Conservation (phyloP, 2,113 vertebrate genomes). For the Thamnophis sirtalis region DNA sequence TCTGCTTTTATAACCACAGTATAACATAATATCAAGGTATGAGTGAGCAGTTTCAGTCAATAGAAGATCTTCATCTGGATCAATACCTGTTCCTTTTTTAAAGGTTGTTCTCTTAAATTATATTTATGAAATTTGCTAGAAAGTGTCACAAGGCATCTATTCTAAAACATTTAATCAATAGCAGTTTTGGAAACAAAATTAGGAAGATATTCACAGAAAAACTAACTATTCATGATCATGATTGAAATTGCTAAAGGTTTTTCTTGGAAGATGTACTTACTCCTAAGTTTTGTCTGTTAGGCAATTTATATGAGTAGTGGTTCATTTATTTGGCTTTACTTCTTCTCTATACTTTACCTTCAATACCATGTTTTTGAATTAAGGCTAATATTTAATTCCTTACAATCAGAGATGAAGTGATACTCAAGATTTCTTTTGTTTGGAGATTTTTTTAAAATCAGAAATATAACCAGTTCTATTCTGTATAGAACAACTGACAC, state of each 20-base stretch:
- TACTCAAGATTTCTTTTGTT: neutral
- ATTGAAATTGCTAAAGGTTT: neutral
- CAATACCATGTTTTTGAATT: slow-evolving; percentile 65
- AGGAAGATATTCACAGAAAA: neutral
- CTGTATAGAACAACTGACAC: neutral
- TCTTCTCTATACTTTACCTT: slow-evolving; percentile 57
- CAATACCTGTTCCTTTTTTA: neutral
- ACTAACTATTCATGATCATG: neutral
- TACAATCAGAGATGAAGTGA: slow-evolving; percentile 47
- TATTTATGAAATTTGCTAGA: neutral
- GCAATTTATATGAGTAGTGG: slow-evolving; percentile 50
- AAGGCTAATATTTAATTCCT: slow-evolving; percentile 54
- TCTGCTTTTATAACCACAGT: neutral
- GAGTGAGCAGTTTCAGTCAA: neutral
- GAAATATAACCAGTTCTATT: neutral
- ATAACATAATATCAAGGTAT: neutral
- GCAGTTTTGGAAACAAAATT: neutral
- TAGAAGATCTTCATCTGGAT: neutral
- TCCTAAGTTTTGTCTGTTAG: slow-evolving; percentile 59
- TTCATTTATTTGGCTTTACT: slow-evolving; percentile 21
- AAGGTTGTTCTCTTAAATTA: neutral
- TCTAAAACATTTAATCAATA: neutral
- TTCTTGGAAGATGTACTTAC: slow-evolving; percentile 23
- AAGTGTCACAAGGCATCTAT: neutral
- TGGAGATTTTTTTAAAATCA: neutral